Base-by-base conservation (phyloP, 2,888 invertebrate genomes). In the Drosophila nr. fundita region DNA sequence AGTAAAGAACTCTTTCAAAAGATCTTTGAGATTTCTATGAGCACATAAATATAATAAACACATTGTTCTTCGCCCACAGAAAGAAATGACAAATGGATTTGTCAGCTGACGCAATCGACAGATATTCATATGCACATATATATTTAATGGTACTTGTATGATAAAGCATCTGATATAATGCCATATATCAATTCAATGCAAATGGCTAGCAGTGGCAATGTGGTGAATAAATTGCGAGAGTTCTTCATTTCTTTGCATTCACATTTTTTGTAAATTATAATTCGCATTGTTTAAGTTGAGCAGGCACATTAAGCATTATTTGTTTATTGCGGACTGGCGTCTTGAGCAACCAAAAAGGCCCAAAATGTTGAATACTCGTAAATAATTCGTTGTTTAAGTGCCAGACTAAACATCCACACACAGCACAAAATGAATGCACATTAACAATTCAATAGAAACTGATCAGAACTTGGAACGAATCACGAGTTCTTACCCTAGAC, bases 201-300 rank as follows among this genome's bases (percentile, higher is more conserved):
- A 83, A 86, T 88, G 71, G 64, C 73, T 65, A 87, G 87, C 83
- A 87, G 87, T 89, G 71, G 83, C 83, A 84, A 84, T 89, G 89
- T 89, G 84, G 70, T 69, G 57, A 62, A 68, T 74, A 58, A 65
- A 62, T 59, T 72, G 57, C 68, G 50, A 78, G 73, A 76, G 68
- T 42, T 63, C 55, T 73, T 65, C 52, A 62, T 60, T 73, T 72
- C 74, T 50, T 67, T 75, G 68, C 67, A 78, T 88, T 88, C 78
- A 73, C 61, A 75, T 76, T 86, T 73, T 57, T 32, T 59, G 67
- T 79, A 84, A 85, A 84, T 84, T 79, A 78, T 89, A 83, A 83
- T 88, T 89, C 72, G 78, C 84, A 87, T 84, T 87, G 80, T 85
- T 87, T 77, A 85, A 76, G 66, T 68, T 74, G 68, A n/a, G 21